Evolutionary conservation across 2,888 invertebrate species (phyloP).

Genomic region (Lasioglossum pauxillum): DNA sequence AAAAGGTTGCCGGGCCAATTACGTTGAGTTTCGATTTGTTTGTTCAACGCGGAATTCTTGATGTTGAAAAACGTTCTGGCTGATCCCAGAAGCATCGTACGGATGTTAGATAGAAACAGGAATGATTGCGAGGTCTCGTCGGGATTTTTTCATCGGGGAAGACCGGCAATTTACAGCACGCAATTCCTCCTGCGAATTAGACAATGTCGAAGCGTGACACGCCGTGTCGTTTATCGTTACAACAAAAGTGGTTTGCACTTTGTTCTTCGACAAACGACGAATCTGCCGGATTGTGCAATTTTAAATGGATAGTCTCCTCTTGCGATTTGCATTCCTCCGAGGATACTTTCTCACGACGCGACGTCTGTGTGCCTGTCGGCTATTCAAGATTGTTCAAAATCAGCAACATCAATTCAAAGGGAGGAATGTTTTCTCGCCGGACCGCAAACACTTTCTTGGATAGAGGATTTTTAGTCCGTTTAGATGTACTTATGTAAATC

Average conservation of each 20-base stretch:
- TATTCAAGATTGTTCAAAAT: neutral
- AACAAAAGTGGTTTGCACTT: neutral
- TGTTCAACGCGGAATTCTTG: neutral
- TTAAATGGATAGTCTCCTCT: slow-evolving; percentile 13
- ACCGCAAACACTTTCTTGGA: neutral
- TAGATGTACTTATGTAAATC: slow-evolving; percentile 61
- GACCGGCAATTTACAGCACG: neutral
- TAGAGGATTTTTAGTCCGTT: slow-evolving; percentile 21
- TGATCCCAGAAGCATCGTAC: no score
- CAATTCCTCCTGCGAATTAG: neutral
- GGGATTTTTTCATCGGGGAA: neutral
- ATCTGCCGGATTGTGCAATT: slow-evolving; percentile 27
- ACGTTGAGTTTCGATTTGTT: neutral
- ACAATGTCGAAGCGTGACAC: neutral
- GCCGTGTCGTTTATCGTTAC: neutral
- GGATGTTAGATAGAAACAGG: neutral
- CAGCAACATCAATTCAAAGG: no score
- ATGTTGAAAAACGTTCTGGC: neutral
- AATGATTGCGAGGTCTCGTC: neutral
- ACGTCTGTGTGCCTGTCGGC: neutral
- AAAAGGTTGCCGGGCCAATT: neutral
- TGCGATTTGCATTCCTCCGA: slow-evolving; percentile 31
- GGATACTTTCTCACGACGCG: slow-evolving; percentile 35
- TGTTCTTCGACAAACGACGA: neutral
- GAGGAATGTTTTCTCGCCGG: no score